Conservation (phyloP, 1,140 invertebrate genomes). For the Drosophila lini region DNA sequence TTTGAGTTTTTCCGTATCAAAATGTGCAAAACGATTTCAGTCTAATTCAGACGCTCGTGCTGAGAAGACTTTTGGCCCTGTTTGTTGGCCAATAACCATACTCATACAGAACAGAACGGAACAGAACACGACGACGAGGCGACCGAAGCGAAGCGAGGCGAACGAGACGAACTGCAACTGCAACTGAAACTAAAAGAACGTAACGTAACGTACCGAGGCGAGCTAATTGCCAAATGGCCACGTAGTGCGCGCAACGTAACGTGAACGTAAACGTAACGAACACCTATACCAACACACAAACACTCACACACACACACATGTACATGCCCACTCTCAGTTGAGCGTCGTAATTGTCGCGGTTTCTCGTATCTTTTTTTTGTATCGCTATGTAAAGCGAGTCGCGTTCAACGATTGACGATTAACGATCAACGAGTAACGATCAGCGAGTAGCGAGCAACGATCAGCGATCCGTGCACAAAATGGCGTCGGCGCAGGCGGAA, state of each 20-base stretch:
- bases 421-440: slow-evolving; percentile 29
- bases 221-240: slow-evolving; percentile 47
- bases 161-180: slow-evolving; percentile 13
- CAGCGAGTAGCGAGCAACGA: slow-evolving; percentile 19
- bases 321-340: slow-evolving; percentile 42
- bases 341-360: slow-evolving; percentile 41
- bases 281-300: slow-evolving; percentile 20
- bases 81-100: slow-evolving; percentile 57
- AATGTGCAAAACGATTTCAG: slow-evolving; percentile 85
- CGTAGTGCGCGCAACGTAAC: slow-evolving; percentile 72
- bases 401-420: slow-evolving; percentile 21
- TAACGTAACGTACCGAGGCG: slow-evolving; percentile 14
- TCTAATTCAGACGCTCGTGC: slow-evolving; percentile 85
- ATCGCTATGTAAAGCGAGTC: slow-evolving; percentile 29
- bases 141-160: slow-evolving; percentile 8
- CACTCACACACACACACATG: slow-evolving; percentile 27
- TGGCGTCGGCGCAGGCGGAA: slow-evolving; percentile 50
- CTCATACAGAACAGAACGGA: slow-evolving; percentile 27
- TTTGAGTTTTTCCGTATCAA: slow-evolving; percentile 84
- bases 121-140: slow-evolving; percentile 19
- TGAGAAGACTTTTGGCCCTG: slow-evolving; percentile 84
- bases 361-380: background rate
- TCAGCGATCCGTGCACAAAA: slow-evolving; percentile 29
- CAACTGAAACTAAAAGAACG: slow-evolving; percentile 28
- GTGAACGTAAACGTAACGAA: slow-evolving; percentile 22